phyloP scores from a whole-genome alignment of 2,888 invertebrate species.

The Eupithecia centaureata region DNA sequence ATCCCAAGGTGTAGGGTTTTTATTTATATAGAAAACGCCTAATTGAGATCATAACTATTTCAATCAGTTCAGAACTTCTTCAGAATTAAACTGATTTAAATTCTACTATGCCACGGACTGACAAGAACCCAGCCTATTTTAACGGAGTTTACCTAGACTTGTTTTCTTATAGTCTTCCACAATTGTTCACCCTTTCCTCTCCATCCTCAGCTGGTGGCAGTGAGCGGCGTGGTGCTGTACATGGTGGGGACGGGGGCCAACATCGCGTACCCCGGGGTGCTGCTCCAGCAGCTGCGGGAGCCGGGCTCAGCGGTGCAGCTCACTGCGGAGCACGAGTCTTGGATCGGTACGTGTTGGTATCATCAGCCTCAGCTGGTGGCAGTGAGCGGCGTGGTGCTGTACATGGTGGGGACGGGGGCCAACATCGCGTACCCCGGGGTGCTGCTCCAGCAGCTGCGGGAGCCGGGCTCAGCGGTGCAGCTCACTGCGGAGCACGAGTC shows the following conservation, averaged over 20 bases:
- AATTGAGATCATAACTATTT: too few species aligned
- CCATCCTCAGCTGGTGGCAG: slow-evolving; percentile 65
- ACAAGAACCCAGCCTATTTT: not conserved
- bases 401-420: slow-evolving; percentile 78
- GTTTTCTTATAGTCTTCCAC: not conserved
- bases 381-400: slow-evolving; percentile 74
- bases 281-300: slow-evolving; percentile 68
- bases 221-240: slow-evolving; percentile 75
- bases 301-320: slow-evolving; percentile 65
- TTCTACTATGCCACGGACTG: too few species aligned
- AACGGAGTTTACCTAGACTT: not conserved
- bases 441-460: slow-evolving; percentile 68
- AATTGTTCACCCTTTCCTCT: not conserved
- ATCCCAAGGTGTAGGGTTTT: too few species aligned
- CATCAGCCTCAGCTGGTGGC: slow-evolving; percentile 67
- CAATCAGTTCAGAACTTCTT: too few species aligned
- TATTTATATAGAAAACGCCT: too few species aligned
- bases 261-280: slow-evolving; percentile 76
- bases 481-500: slow-evolving; percentile 73
- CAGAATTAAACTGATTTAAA: too few species aligned
- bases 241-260: slow-evolving; percentile 79
- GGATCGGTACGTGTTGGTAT: slow-evolving; percentile 73
- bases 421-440: slow-evolving; percentile 79
- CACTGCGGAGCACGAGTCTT: slow-evolving; percentile 72
- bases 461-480: slow-evolving; percentile 62